Base-by-base conservation (phyloP, 1,140 invertebrate species). In the Archegozetes longisetosus region DNA sequence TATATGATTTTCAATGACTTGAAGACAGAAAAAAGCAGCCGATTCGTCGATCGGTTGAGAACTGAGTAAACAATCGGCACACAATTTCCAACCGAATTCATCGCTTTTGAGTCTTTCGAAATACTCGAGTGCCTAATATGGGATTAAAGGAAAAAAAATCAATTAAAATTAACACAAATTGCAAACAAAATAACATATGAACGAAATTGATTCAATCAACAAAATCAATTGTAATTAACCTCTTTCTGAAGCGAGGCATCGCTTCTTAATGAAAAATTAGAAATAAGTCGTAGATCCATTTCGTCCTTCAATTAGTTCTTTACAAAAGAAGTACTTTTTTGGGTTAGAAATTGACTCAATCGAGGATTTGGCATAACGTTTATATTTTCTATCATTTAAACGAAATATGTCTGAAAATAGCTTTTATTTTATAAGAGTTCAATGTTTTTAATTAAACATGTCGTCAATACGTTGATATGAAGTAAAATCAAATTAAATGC, bases 61-160 rank as follows among this genome's bases (percentile, higher is more conserved):
- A 2, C 9, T 59, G 63, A 23, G 68, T 53, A 76, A 65, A 28
- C 69, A 67, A 56, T 71, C 66, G 17, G 72, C 68, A 68, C 76
- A 76, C 20, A 77, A 50, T 61, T 76, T 70, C 77, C 77, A 78
- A 3, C 77, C 77, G 68, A 70, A 65, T 22, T 66, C 65, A 4
- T 72, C 72, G 22, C 61, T 61, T 62, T 77, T 78, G 26, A 78
- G 63, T 28, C 75, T 69, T 64, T 78, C 76, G 70, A 77, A 76
- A 65, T 75, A 76, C 51, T 76, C 70, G 32, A 75, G 53, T 17
- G 70, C 72, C 74, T 76, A 40, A 9, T 40, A 40, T 9, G 6
- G 17, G 32, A 9, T 40, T n/a, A n/a, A n/a, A n/a, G n/a, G n/a
- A n/a, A n/a, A n/a, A n/a, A n/a, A n/a, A n/a, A n/a, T n/a, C n/a